phyloP scores from a whole-genome alignment of 1,140 invertebrate genomes.

The Drosophila elegans region DNA sequence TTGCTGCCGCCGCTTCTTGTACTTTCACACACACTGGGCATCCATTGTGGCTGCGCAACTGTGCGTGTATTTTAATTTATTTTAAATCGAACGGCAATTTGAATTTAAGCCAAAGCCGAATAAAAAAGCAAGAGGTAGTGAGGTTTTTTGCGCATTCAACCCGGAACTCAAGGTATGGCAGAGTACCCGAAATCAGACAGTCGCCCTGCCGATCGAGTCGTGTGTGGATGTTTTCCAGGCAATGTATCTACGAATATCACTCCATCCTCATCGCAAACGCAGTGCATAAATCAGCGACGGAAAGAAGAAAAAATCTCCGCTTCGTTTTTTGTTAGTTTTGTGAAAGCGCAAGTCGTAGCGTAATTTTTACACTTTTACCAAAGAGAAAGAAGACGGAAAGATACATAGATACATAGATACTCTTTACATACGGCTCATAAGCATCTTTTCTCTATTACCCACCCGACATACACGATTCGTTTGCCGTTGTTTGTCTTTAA shows the following conservation, averaged over 20 bases:
- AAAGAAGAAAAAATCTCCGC: conserved; percentile 44
- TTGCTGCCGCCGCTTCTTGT: conserved; percentile 30
- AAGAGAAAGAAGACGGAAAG: conserved; percentile 41
- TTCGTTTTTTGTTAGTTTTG: conserved; percentile 53
- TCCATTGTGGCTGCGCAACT: conserved; percentile 70
- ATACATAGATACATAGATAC: conserved; percentile 44
- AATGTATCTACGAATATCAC: conserved; percentile 35
- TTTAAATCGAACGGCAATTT: conserved; percentile 73
- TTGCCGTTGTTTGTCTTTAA: conserved; percentile 60
- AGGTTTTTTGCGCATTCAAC: conserved; percentile 60
- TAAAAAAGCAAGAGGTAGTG: conserved; percentile 14
- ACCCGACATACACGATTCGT: conserved; percentile 39
- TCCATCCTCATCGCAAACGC: conserved; percentile 36
- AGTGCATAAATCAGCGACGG: conserved; percentile 55
- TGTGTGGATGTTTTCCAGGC: conserved; percentile 26
- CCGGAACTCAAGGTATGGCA: conserved; percentile 56
- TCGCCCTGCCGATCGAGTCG: conserved; percentile 15
- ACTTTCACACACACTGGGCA: conserved; percentile 60
- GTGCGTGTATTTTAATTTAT: conserved; percentile 78
- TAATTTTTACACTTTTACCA: conserved; percentile 80
- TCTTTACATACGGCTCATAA: conserved; percentile 58
- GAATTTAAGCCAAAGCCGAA: conserved; percentile 17
- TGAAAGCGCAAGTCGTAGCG: conserved; percentile 76
- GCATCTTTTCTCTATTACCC: conserved; percentile 71
- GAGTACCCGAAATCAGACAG: conserved; percentile 27